Conservation (phyloP, 2,113 vertebrate species). For the Microcebus lehilahytsara region DNA sequence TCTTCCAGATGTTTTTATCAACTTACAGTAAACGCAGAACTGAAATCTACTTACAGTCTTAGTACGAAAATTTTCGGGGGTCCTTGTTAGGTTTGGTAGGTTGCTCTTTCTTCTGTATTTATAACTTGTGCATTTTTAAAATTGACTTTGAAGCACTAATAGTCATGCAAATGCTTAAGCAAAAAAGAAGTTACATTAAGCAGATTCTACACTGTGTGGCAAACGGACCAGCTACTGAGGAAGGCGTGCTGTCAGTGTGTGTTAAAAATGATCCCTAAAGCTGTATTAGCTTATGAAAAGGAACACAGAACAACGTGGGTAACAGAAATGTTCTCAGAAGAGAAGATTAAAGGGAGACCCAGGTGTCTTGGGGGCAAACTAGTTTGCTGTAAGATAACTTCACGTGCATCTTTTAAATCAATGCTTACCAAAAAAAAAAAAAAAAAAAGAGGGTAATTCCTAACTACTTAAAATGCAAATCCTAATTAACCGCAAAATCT, state of each 20-base stretch:
- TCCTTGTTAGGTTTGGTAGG: constrained; percentile 73
- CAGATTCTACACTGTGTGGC: constrained; percentile 73
- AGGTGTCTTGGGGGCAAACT: not conserved
- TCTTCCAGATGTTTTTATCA: constrained; percentile 80
- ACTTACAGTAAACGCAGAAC: constrained; percentile 82
- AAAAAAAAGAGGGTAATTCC: not conserved
- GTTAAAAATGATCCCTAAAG: constrained; percentile 48
- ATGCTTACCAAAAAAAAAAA: not conserved
- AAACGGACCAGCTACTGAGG: constrained; percentile 64
- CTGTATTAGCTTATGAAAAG: constrained; percentile 36
- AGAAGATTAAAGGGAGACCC: not conserved
- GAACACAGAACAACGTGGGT: not conserved
- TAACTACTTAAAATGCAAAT: constrained; percentile 55
- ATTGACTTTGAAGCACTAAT: constrained; percentile 84
- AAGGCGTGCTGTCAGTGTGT: constrained; percentile 62
- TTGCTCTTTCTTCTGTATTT: constrained; percentile 86
- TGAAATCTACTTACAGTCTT: constrained; percentile 82
- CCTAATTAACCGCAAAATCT: constrained; percentile 33
- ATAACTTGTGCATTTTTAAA: constrained; percentile 91
- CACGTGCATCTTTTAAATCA: constrained; percentile 41
- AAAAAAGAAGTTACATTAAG: constrained; percentile 74
- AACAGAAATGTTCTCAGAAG: not conserved
- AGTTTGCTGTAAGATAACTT: not conserved
- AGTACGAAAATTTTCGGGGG: constrained; percentile 74
- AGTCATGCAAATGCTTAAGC: constrained; percentile 87